Base-by-base conservation (phyloP, 2,113 vertebrate genomes). In the Motacilla alba region DNA sequence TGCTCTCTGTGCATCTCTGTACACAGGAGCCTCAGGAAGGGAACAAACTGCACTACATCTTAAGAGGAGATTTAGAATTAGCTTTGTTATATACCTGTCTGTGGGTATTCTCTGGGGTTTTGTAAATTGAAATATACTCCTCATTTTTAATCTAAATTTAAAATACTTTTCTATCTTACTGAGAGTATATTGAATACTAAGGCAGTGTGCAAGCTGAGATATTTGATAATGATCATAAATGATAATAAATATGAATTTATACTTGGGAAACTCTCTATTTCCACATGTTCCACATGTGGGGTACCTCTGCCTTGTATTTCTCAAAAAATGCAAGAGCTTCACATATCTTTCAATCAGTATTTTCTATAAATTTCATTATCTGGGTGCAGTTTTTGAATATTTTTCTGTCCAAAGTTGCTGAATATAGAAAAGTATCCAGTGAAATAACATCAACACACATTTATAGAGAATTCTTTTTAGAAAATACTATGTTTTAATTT, bases 321-420 rank as follows among this genome's bases (percentile, higher is more conserved):
- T 75, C 55, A 37, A 83, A 66, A 93, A 86, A 33, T 15, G 1
- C 9, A 43, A n/a, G n/a, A 4, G 19, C 28, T 35, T 77, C 16
- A 2, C 8, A 2, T 10, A 37, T 35, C 23, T 30, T 85, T 23
- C 8, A 39, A 18, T 74, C 30, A 69, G 5, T 78, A 47, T 87
- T 79, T 87, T 82, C 22, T 33, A 63, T 11, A 44, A 23, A 16
- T 43, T 69, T 55, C 11, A 26, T 47, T 47, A 15, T 31, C 31
- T 28, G 4, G 3, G 20, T 46, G 20, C 7, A 37, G 0, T 2
- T 53, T 67, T 55, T 9, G 0, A 7, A 11, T 35, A 11, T 24
- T 83, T 89, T 91, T 43, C 44, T 58, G 5, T 21, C 26, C 30
- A 7, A 77, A 84, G 15, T 35, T 4, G 13, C 7, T 4, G 1